phyloP scores from a whole-genome alignment of 2,797 vertebrate genomes.

The Coracias cyanogaster region DNA sequence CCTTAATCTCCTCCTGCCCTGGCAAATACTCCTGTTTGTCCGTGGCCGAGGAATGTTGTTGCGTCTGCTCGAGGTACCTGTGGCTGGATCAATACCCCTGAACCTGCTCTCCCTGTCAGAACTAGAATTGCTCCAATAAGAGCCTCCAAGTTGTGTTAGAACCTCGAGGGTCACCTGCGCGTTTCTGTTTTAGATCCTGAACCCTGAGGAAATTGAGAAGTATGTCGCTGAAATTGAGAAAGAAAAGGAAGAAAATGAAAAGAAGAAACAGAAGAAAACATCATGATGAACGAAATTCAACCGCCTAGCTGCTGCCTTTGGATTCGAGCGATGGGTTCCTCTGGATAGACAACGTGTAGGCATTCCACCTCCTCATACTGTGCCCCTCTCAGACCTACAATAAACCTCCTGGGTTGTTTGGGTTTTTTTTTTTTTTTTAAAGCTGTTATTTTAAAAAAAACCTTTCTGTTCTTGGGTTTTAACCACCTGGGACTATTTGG shows the following conservation, averaged over 20 bases:
- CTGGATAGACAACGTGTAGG: slow-evolving; percentile 25
- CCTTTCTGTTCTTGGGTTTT: neutral
- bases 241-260: slow-evolving; percentile 88
- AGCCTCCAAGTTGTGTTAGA: neutral
- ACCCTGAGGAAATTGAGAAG: slow-evolving; percentile 86
- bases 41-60: neutral
- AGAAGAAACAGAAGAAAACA: slow-evolving; percentile 86
- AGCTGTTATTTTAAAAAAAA: slow-evolving; percentile 35
- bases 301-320: slow-evolving; percentile 51
- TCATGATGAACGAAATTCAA: slow-evolving; percentile 71
- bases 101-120: neutral
- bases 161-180: neutral
- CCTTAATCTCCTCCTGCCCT: neutral
- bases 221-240: slow-evolving; percentile 87
- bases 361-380: slow-evolving; percentile 45
- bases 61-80: neutral
- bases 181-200: slow-evolving; percentile 79
- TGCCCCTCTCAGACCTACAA: slow-evolving; percentile 64
- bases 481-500: neutral
- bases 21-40: neutral
- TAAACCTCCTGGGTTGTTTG: slow-evolving; percentile 68
- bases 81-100: neutral
- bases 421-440: slow-evolving; percentile 73
- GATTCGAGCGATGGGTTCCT: slow-evolving; percentile 46
- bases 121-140: neutral